Percentiles rank a stretch among this genome's conserved stretches.
Conservation (phyloP, 2,113 vertebrate genomes). For the Calidris pugnax region DNA sequence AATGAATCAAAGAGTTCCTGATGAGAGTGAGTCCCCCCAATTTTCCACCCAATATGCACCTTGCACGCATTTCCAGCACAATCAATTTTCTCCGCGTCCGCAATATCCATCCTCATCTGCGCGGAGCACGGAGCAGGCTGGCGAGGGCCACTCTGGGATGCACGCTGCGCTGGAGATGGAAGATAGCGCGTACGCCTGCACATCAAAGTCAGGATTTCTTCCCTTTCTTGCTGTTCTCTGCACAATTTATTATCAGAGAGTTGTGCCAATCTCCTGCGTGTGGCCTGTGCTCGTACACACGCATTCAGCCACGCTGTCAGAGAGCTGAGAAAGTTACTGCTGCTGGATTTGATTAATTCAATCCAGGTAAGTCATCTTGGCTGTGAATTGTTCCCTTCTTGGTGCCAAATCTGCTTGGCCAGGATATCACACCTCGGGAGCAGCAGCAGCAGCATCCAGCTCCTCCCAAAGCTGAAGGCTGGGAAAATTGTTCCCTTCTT, state of each 20-base stretch:
- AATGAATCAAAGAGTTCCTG: background rate
- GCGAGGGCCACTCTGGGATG: background rate
- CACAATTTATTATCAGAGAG: conserved; percentile 16
- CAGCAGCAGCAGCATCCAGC: background rate
- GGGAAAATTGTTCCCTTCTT: background rate
- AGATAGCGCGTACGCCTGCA: background rate
- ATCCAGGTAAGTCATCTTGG: conserved; percentile 8
- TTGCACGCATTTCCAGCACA: background rate
- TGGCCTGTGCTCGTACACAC: background rate
- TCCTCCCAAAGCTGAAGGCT: background rate
- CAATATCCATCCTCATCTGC: background rate
- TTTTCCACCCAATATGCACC: background rate
- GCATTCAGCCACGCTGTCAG: background rate
- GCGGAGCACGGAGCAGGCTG: background rate
- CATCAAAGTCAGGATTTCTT: conserved; percentile 20
- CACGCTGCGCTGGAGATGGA: background rate
- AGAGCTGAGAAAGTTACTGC: background rate
- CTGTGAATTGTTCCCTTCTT: background rate
- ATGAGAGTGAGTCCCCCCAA: background rate
- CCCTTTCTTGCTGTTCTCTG: conserved; percentile 3
- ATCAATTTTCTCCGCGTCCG: background rate
- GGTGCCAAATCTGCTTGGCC: background rate
- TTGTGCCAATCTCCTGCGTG: background rate
- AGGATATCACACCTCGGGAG: background rate
- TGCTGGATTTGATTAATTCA: background rate